These are phyloP conservation scores for Asarcornis scutulata DNA, from an alignment of 2,113 vertebrate genomes.

Conservation along the genomic window DNA sequence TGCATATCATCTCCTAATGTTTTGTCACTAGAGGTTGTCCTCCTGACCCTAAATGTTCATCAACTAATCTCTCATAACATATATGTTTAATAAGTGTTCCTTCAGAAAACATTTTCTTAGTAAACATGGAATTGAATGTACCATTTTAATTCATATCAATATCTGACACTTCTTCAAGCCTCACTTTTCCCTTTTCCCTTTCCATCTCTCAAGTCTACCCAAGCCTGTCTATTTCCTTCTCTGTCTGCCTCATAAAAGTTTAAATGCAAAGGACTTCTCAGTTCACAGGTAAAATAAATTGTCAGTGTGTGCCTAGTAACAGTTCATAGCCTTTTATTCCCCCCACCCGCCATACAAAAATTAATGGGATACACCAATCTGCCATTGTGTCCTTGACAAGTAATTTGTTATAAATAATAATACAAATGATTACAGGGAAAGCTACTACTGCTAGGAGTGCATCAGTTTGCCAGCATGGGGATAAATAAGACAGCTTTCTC, in stretches of 20 bases:
- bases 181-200: neutral
- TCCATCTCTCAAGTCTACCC: neutral
- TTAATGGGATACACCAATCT: slow-evolving; percentile 51
- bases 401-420: slow-evolving; percentile 73
- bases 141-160: neutral
- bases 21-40: neutral
- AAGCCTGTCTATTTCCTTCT: neutral
- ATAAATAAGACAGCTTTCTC: slow-evolving; percentile 69
- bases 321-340: slow-evolving; percentile 37
- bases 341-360: slow-evolving; percentile 33
- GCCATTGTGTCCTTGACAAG: slow-evolving; percentile 50
- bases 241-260: neutral
- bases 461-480: slow-evolving; percentile 47
- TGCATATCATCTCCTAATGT: fast-evolving
- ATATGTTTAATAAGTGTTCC: neutral
- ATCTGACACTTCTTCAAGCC: neutral
- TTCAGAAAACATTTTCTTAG: neutral
- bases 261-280: slow-evolving; percentile 20
- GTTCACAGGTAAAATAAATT: slow-evolving; percentile 58
- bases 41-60: neutral
- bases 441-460: slow-evolving; percentile 40
- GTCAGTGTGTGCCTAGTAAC: slow-evolving; percentile 1
- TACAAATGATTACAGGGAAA: slow-evolving; percentile 63
- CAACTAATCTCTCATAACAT: neutral
- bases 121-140: neutral